phyloP scores from a whole-genome alignment of 1,140 invertebrate species.

The Mya arenaria region DNA sequence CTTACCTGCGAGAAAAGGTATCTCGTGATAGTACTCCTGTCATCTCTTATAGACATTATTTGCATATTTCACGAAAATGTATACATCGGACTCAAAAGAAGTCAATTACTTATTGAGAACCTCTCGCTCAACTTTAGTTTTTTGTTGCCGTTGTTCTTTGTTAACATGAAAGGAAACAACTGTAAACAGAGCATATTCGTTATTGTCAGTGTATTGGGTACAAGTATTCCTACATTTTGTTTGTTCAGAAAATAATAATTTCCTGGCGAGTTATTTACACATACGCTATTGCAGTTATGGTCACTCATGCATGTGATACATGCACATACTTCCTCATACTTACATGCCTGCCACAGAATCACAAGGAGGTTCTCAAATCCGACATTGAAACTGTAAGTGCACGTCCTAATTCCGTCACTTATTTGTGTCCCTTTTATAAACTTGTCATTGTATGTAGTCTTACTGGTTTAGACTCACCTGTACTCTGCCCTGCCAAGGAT shows the following conservation, averaged over 20 bases:
- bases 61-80: no score
- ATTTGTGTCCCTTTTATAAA: neutral
- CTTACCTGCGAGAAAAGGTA: constrained; percentile 33
- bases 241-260: no score
- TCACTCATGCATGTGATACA: constrained; percentile 10
- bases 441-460: neutral
- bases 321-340: constrained; percentile 15
- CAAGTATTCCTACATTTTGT: no score
- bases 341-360: constrained; percentile 13
- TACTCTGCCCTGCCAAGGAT: neutral
- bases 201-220: no score
- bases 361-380: constrained; percentile 9
- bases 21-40: constrained; percentile 38
- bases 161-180: no score
- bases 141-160: no score
- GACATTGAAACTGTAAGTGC: constrained; percentile 23
- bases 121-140: no score
- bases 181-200: no score
- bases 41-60: no score
- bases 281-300: neutral
- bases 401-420: neutral
- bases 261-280: neutral
- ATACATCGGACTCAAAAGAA: no score
- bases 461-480: constrained; percentile 2
- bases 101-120: no score